phyloP scores from a whole-genome alignment of 2,113 vertebrate species.

The Spheniscus mendiculus region DNA sequence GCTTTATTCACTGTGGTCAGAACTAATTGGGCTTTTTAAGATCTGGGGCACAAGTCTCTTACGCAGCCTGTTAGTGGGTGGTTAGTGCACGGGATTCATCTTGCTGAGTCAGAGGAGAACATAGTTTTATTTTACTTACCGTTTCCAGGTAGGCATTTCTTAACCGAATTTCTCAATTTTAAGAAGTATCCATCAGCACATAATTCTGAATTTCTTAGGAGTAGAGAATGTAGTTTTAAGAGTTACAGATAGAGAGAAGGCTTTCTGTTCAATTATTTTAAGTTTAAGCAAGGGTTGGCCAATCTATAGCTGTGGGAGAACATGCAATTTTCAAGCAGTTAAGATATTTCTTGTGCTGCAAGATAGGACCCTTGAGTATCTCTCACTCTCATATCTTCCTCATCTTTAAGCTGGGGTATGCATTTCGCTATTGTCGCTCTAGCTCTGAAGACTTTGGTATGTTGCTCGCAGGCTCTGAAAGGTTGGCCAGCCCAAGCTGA shows the following conservation, averaged over 20 bases:
- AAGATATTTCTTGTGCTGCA: background rate
- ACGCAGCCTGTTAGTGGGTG: background rate
- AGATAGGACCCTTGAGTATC: background rate
- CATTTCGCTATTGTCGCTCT: background rate
- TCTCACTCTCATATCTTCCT: background rate
- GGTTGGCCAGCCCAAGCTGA: background rate
- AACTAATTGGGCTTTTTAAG: background rate
- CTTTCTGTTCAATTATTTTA: background rate
- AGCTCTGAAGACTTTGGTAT: background rate
- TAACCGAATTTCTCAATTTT: background rate
- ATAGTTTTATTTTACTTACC: background rate
- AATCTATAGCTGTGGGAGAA: background rate
- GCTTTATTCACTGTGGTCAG: background rate
- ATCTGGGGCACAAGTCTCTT: background rate
- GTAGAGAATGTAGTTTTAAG: background rate
- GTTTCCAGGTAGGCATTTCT: background rate
- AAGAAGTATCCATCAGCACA: background rate
- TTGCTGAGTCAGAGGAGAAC: background rate
- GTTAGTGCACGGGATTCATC: fast-evolving
- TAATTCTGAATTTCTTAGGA: background rate
- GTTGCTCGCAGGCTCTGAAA: background rate
- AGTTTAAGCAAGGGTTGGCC: background rate
- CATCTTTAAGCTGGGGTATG: background rate
- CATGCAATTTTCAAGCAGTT: background rate
- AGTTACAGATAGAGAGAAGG: background rate